A percentile compares a stretch with the other conserved stretches of the same genome.
These are phyloP conservation scores for Clupea harengus DNA, from an alignment of 2,113 vertebrate genomes.

Conservation along the genomic window DNA sequence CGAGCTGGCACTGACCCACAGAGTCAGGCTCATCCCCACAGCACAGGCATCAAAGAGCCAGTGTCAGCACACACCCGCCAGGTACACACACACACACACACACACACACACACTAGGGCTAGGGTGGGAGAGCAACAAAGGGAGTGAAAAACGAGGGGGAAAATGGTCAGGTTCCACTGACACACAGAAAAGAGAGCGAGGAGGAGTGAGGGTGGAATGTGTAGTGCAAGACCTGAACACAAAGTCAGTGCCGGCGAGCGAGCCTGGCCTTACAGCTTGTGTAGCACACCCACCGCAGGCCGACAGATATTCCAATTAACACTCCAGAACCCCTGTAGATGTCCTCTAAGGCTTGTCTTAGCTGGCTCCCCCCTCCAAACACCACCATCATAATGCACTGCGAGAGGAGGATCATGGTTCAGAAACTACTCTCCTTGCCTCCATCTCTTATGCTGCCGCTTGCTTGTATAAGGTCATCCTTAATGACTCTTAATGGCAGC, in stretches of 20 bases:
- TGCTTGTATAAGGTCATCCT: conserved; percentile 26
- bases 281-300: conserved; percentile 24
- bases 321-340: conserved; percentile 38
- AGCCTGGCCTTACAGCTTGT: conserved; percentile 26
- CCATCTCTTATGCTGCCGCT: not conserved
- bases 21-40: conserved; percentile 27
- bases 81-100: not conserved
- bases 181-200: not conserved
- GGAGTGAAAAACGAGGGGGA: not conserved
- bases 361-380: not conserved
- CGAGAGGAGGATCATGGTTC: conserved; percentile 5
- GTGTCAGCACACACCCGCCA: conserved; percentile 30
- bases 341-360: conserved; percentile 19
- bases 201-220: not conserved
- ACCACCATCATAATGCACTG: not conserved
- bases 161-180: not conserved
- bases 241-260: conserved; percentile 30
- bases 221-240: not conserved
- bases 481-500: conserved; percentile 44
- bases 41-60: conserved; percentile 34
- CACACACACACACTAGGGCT: not conserved
- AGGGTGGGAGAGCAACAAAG: not conserved
- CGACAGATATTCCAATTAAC: conserved; percentile 46
- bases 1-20: conserved; percentile 41
- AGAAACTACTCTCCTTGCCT: conserved; percentile 32